These are phyloP conservation scores for Benitochromis conjunctus DNA, from an alignment of 2,113 vertebrate species.

Conservation along the genomic window DNA sequence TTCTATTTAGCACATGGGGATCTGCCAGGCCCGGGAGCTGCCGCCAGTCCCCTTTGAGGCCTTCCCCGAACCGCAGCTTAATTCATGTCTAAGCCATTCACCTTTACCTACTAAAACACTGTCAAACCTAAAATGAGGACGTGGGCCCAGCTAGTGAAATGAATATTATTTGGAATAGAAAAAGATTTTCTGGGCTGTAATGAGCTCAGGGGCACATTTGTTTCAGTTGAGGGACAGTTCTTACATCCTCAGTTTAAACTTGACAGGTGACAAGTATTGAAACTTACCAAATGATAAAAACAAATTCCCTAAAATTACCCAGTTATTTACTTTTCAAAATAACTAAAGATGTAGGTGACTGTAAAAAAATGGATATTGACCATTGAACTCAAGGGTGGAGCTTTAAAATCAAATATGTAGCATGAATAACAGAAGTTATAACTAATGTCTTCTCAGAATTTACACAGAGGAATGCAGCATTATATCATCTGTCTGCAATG, in stretches of 20 bases:
- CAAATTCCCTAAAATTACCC: background rate
- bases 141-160: too few species aligned
- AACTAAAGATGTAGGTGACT: background rate
- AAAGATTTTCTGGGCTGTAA: background rate
- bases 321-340: background rate
- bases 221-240: background rate
- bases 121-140: too few species aligned
- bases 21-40: too few species aligned
- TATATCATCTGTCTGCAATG: background rate
- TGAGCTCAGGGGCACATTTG: background rate
- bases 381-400: background rate
- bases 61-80: too few species aligned
- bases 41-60: too few species aligned
- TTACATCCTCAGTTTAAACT: background rate
- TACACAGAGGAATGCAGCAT: background rate
- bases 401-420: background rate
- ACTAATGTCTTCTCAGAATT: background rate
- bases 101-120: too few species aligned
- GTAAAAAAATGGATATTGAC: background rate
- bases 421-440: background rate
- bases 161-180: background rate
- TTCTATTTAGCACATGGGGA: too few species aligned
- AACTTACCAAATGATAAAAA: background rate
- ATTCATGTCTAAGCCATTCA: too few species aligned
- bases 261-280: background rate